These are phyloP conservation scores for Smittia aterrima DNA, from an alignment of 2,888 invertebrate genomes.

Conservation along the genomic window DNA sequence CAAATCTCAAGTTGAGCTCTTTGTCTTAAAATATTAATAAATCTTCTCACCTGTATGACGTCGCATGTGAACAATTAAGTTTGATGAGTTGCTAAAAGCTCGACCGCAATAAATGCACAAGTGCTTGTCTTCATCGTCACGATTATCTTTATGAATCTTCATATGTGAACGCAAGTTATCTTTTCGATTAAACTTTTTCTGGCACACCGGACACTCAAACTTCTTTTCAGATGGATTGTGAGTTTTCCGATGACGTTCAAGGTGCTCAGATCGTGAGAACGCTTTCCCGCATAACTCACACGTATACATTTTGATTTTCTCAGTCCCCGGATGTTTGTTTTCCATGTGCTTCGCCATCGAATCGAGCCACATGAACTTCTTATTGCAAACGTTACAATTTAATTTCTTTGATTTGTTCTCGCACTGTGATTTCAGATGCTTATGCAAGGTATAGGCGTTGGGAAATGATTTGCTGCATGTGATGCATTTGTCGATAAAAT, in stretches of 20 bases:
- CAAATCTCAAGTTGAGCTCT: not conserved
- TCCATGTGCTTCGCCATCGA: conserved; percentile 55
- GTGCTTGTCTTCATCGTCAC: conserved; percentile 54
- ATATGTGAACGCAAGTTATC: conserved; percentile 60
- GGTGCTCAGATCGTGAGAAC: conserved; percentile 64
- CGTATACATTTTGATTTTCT: conserved; percentile 54
- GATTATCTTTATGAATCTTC: conserved; percentile 56
- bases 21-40: not conserved
- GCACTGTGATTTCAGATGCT: conserved; percentile 56
- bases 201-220: conserved; percentile 60
- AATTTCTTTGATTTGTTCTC: conserved; percentile 46
- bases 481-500: conserved; percentile 56
- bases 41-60: conserved; percentile 59
- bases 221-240: conserved; percentile 59
- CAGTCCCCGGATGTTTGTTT: conserved; percentile 49
- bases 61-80: conserved; percentile 65
- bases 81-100: conserved; percentile 62
- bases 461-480: conserved; percentile 58
- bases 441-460: conserved; percentile 56
- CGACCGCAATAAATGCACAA: conserved; percentile 62
- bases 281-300: conserved; percentile 65
- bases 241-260: conserved; percentile 64
- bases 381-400: conserved; percentile 54
- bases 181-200: conserved; percentile 60
- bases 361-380: conserved; percentile 56